These are phyloP conservation scores for Loxodonta africana DNA, from an alignment of 2,113 vertebrate genomes.

Conservation along the genomic window DNA sequence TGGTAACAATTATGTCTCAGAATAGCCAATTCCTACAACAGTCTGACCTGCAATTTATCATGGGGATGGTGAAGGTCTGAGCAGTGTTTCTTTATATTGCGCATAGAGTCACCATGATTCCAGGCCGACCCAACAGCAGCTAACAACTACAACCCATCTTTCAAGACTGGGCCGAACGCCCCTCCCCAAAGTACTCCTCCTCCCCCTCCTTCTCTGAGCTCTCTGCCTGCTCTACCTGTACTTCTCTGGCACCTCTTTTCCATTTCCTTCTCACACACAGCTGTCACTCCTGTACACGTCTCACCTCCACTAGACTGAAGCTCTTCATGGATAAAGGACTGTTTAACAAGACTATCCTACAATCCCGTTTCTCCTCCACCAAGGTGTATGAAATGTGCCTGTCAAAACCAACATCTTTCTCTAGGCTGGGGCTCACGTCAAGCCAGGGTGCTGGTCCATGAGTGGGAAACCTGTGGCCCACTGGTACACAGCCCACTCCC, in stretches of 20 bases:
- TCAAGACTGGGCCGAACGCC: neutral
- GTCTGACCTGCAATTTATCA: too few species aligned
- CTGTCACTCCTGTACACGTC: neutral
- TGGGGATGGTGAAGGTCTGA: too few species aligned
- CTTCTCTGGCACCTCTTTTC: neutral
- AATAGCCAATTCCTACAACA: neutral
- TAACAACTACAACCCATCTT: neutral
- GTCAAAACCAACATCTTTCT: neutral
- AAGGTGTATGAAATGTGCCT: neutral
- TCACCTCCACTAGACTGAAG: neutral
- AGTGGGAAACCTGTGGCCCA: neutral
- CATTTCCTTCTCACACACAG: neutral
- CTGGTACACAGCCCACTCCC: neutral
- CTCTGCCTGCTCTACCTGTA: rapidly evolving
- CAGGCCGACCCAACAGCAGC: neutral
- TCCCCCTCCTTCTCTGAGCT: neutral
- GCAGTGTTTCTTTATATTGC: neutral
- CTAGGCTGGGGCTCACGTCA: neutral
- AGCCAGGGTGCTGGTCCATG: neutral
- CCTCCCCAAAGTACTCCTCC: neutral
- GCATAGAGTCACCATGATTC: neutral
- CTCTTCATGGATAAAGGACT: neutral
- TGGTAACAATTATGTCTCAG: neutral
- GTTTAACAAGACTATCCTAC: neutral
- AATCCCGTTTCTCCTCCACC: too few species aligned